phyloP scores from a whole-genome alignment of 2,113 vertebrate species.

The Upupa epops region DNA sequence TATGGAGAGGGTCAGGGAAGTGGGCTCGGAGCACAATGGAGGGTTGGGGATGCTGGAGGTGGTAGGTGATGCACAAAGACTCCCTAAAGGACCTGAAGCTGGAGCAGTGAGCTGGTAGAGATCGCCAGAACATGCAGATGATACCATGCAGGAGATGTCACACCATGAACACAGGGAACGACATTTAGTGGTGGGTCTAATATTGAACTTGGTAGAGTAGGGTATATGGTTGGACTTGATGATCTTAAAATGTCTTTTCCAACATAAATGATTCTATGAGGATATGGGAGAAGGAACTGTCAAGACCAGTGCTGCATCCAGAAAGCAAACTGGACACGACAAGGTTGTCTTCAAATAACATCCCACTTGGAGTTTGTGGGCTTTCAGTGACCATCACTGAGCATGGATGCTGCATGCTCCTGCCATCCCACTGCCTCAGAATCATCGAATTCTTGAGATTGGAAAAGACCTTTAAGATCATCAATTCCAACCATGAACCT shows the following conservation, averaged over 20 bases:
- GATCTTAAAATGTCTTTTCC: too few relatives aligned
- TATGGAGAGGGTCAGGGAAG: not conserved
- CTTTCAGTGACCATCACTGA: not conserved
- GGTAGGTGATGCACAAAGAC: not conserved
- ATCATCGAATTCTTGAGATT: too few relatives aligned
- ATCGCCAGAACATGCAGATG: fast-evolving
- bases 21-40: not conserved
- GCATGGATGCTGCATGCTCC: fast-evolving
- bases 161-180: not conserved
- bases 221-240: too few relatives aligned
- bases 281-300: not conserved
- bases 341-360: not conserved
- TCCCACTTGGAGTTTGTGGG: not conserved
- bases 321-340: fast-evolving
- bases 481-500: too few relatives aligned
- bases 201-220: too few relatives aligned
- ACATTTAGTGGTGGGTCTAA: too few relatives aligned
- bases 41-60: not conserved
- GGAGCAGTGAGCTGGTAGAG: fast-evolving
- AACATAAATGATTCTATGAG: not conserved
- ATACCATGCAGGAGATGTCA: not conserved
- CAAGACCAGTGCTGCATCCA: fast-evolving
- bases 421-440: not conserved
- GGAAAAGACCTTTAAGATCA: too few relatives aligned
- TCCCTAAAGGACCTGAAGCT: not conserved